Evolutionary conservation across 1,140 invertebrate genomes (phyloP).

Genomic region (Bombus superbus): DNA sequence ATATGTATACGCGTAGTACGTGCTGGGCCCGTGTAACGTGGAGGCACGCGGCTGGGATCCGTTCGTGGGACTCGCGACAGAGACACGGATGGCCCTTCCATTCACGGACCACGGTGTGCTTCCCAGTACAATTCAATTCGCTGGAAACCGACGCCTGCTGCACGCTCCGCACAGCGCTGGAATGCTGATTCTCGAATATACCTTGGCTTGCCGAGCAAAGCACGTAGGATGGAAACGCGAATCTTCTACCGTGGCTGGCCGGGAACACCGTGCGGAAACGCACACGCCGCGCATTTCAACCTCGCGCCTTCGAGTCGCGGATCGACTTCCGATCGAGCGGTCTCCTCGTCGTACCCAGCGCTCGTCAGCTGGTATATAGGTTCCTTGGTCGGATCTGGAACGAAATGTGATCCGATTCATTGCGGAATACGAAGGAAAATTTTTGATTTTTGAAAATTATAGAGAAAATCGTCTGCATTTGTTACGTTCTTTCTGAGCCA

Average conservation of each 20-base stretch:
- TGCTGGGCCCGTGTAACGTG: conserved; percentile 68
- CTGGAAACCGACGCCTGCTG: conserved; percentile 64
- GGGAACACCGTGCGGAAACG: conserved; percentile 40
- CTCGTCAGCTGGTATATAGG: not conserved
- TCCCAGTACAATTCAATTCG: conserved; percentile 77
- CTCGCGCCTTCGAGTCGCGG: conserved; percentile 27
- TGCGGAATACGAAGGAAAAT: not conserved
- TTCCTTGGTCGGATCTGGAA: not conserved
- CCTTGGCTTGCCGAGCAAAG: not conserved
- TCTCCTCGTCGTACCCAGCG: not conserved
- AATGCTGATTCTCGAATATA: conserved; percentile 71
- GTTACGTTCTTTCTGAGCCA: too few species aligned
- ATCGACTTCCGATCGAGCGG: conserved; percentile 31
- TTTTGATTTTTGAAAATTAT: not conserved
- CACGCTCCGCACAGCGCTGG: conserved; percentile 47
- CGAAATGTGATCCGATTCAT: not conserved
- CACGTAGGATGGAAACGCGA: conserved; percentile 41
- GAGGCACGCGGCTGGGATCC: conserved; percentile 72
- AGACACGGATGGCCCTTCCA: conserved; percentile 57
- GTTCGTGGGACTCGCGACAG: conserved; percentile 70
- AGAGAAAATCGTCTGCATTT: not conserved
- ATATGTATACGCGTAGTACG: conserved; percentile 45
- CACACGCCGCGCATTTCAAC: conserved; percentile 37
- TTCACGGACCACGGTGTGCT: conserved; percentile 67
- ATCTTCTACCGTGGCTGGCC: not conserved